Percentiles rank a stretch among this genome's conserved stretches.
phyloP scores from a whole-genome alignment of 2,888 invertebrate genomes.

The Himalopsyche tibetana region DNA sequence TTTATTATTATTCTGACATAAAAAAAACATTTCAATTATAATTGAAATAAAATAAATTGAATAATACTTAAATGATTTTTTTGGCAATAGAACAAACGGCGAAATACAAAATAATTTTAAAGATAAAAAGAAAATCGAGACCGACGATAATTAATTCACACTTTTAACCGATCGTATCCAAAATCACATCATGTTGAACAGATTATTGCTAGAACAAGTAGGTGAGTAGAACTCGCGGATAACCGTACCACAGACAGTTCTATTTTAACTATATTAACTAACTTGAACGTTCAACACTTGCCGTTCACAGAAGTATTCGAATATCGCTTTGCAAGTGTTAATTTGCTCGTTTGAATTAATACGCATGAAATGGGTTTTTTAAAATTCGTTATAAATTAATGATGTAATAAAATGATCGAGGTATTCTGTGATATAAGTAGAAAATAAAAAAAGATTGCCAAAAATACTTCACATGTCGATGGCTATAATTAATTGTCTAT shows the following conservation, averaged over 20 bases:
- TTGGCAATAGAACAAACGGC: neutral
- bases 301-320: neutral
- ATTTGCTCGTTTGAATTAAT: too few species aligned
- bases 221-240: constrained; percentile 58
- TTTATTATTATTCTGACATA: too few species aligned
- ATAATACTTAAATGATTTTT: too few species aligned
- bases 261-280: constrained; percentile 28
- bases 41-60: too few species aligned
- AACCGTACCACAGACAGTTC: constrained; percentile 46
- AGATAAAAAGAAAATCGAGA: neutral
- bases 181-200: constrained; percentile 49
- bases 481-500: too few species aligned
- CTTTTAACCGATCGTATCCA: constrained; percentile 47
- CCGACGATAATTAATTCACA: constrained; percentile 32
- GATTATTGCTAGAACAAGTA: constrained; percentile 48
- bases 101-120: neutral
- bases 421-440: too few species aligned
- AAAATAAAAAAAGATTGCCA: too few species aligned
- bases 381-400: too few species aligned
- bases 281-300: constrained; percentile 20
- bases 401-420: too few species aligned
- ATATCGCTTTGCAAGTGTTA: too few species aligned
- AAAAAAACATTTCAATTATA: neutral
- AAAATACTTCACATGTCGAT: too few species aligned
- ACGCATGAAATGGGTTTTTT: too few species aligned